phyloP scores from a whole-genome alignment of 2,888 invertebrate species.

The Drosophila nigritarsus region DNA sequence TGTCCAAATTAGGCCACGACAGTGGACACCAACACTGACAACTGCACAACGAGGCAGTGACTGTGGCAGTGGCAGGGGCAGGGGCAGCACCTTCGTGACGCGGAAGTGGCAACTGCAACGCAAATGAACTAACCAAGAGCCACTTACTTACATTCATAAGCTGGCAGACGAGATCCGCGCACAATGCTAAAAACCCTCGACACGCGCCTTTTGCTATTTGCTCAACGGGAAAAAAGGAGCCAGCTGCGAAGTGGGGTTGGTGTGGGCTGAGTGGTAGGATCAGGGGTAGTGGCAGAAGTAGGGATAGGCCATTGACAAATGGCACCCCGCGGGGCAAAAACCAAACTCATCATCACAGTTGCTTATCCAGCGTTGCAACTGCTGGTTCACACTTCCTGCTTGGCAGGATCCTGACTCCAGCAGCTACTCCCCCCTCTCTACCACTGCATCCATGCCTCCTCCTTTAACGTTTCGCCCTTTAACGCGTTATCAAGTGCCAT shows the following conservation, averaged over 20 bases:
- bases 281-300: too few relatives aligned
- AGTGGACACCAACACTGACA: conserved; percentile 58
- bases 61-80: background rate
- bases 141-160: conserved; percentile 79
- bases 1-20: conserved; percentile 72
- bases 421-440: background rate
- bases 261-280: background rate
- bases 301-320: conserved; percentile 56
- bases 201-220: conserved; percentile 79
- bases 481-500: conserved; percentile 75
- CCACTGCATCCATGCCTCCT: background rate
- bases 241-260: background rate
- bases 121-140: conserved; percentile 79
- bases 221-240: conserved; percentile 69
- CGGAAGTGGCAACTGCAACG: conserved; percentile 53
- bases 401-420: conserved; percentile 63
- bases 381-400: conserved; percentile 76
- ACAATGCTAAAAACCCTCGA: conserved; percentile 43
- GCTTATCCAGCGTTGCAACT: conserved; percentile 42
- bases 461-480: conserved; percentile 2
- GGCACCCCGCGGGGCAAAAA: conserved; percentile 63
- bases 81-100: conserved; percentile 29
- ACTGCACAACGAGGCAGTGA: conserved; percentile 30
- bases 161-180: conserved; percentile 40
- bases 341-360: conserved; percentile 51